Evolutionary conservation across 2,888 invertebrate genomes (phyloP), one percentile per base, ranked within the genome.

Genomic region (Phyllotreta cruciferae): DNA sequence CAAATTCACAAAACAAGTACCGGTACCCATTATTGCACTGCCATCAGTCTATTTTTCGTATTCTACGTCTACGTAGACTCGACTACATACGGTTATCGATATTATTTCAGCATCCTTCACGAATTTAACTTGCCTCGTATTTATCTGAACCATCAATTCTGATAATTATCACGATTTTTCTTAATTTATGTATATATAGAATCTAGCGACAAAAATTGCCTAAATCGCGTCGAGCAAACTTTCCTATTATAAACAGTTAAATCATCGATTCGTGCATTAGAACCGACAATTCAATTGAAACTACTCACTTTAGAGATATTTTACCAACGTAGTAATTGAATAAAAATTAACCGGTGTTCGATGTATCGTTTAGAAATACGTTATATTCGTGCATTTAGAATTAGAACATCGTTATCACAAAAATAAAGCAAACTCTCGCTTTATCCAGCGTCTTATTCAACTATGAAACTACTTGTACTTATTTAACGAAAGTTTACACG

Each of bases 21-120:
- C 56, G 58, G 62, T 67, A 66, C 57, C 56, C 62, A 64, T 68
- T 66, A 68, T 68, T 64, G 68, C 66, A 64, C 64, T 66, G 62
- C 62, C 62, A 52, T 68, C 64, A 61, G 66, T 68, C 66, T 66
- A 62, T 66, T 57, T 3, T 61, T 68, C 60, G 55, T 64, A 64
- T 50, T 66, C 65, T 65, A 67, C 49, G 39, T 56, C 54, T 64
- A 60, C 64, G 62, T 64, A 64, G 64, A 63, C 38, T 66, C 34
- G 55, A 52, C 56, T 66, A 52, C 52, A 52, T 37, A 44, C 44
- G 53, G 34, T 50, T 54, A 54, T 53, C 37, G 54, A 47, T 54
- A 44, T 60, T 39, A 24, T 24, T 24, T 24, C 24, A 24, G 24
- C 24, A 24, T 24, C 24, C 24, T 24, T 24, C 24, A 24, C 24